phyloP scores from a whole-genome alignment of 2,888 invertebrate genomes.

The Drosophila anomalata region DNA sequence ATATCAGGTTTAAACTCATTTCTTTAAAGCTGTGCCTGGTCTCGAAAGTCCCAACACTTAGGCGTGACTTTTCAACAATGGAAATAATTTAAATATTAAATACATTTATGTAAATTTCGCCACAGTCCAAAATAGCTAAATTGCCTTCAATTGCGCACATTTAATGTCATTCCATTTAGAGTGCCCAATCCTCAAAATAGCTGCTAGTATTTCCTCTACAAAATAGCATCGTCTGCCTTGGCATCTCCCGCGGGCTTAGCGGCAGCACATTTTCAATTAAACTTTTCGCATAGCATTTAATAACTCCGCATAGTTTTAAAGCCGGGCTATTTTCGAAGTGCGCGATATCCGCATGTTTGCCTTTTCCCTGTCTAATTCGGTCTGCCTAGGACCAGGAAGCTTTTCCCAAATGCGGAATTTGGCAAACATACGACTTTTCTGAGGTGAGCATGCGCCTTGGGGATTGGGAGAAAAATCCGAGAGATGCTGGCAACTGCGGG shows the following conservation, averaged over 20 bases:
- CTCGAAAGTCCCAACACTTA: slow-evolving; percentile 22
- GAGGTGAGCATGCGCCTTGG: slow-evolving; percentile 69
- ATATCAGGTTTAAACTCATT: neutral
- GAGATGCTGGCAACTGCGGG: slow-evolving; percentile 1
- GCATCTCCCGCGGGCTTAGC: slow-evolving; percentile 22
- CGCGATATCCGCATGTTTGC: slow-evolving; percentile 37
- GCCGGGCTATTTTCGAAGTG: slow-evolving; percentile 53
- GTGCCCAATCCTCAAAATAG: slow-evolving; percentile 18
- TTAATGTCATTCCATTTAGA: slow-evolving; percentile 49
- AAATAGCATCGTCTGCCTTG: slow-evolving; percentile 9
- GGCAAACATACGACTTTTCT: neutral
- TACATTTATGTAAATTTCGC: slow-evolving; percentile 74
- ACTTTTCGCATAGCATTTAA: slow-evolving; percentile 73
- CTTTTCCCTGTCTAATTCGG: slow-evolving; percentile 13
- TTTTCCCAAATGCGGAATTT: slow-evolving; percentile 46
- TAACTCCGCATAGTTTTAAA: slow-evolving; percentile 68
- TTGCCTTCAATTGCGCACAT: slow-evolving; percentile 73
- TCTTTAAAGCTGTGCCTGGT: neutral
- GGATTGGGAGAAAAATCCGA: neutral
- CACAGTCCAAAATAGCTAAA: slow-evolving; percentile 57
- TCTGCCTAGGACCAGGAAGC: slow-evolving; percentile 43
- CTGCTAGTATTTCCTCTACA: neutral
- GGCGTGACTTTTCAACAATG: slow-evolving; percentile 58
- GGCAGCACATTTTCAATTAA: slow-evolving; percentile 63
- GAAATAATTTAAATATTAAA: slow-evolving; percentile 77